phyloP scores from a whole-genome alignment of 2,113 vertebrate species.

The Origma solitaria region DNA sequence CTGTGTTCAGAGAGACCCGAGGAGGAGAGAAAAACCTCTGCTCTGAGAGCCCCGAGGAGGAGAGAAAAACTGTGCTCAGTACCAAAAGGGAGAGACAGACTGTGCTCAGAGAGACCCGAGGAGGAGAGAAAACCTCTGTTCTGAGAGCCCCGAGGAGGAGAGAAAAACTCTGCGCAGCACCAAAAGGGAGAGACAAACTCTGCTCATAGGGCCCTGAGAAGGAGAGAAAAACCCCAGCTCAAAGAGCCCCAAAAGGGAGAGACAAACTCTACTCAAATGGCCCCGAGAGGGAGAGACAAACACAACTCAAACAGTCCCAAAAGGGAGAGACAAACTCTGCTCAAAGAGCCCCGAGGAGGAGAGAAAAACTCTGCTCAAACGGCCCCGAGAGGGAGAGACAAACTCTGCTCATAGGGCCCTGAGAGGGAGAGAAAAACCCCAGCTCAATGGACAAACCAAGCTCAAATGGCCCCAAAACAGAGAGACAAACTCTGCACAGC shows the following conservation, averaged over 20 bases:
- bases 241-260: too few relatives aligned
- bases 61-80: accelerated
- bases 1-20: not conserved
- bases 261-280: too few relatives aligned
- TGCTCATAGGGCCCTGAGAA: too few relatives aligned
- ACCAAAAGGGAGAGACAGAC: not conserved
- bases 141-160: not conserved
- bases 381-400: not conserved
- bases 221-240: too few relatives aligned
- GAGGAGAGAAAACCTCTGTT: not conserved
- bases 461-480: too few relatives aligned
- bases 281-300: too few relatives aligned
- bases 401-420: not conserved
- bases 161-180: not conserved
- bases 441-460: not conserved
- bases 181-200: not conserved
- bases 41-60: too few relatives aligned
- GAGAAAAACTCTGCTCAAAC: not conserved
- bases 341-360: not conserved
- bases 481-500: accelerated
- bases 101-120: not conserved
- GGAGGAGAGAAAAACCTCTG: too few relatives aligned
- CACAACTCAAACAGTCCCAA: too few relatives aligned
- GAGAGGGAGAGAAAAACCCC: not conserved
- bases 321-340: not conserved